These are phyloP conservation scores for Sapayoa aenigma DNA, from an alignment of 2,113 vertebrate genomes.

Conservation along the genomic window DNA sequence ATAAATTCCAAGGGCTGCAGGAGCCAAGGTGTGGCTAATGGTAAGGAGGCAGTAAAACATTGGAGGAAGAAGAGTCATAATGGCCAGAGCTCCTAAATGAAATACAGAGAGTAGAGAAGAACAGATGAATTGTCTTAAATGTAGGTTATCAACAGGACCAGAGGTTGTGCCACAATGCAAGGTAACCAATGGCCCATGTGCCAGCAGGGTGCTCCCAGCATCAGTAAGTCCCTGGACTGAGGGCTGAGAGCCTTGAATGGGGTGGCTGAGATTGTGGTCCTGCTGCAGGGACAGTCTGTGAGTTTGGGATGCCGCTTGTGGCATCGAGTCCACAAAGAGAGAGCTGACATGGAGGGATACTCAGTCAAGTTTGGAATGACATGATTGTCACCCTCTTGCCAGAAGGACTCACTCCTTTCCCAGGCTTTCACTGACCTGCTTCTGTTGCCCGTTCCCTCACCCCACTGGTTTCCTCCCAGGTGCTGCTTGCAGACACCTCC, in stretches of 20 bases:
- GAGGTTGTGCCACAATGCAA: neutral
- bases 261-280: neutral
- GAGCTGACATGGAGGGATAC: neutral
- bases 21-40: neutral
- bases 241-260: neutral
- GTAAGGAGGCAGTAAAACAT: neutral
- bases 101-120: neutral
- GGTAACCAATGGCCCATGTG: neutral
- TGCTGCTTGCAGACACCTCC: neutral
- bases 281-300: neutral
- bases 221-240: fast-evolving
- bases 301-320: fast-evolving
- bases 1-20: neutral
- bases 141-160: neutral
- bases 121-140: neutral
- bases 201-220: neutral
- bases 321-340: neutral
- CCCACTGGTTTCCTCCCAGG: neutral
- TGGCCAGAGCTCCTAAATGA: slow-evolving; percentile 9
- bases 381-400: neutral
- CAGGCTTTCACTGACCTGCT: neutral
- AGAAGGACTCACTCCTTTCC: neutral
- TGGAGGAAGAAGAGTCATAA: neutral
- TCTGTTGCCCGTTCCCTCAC: neutral
- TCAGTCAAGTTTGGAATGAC: neutral